Evolutionary conservation across 2,797 vertebrate species (phyloP).

Genomic region (Diplodus sargus): DNA sequence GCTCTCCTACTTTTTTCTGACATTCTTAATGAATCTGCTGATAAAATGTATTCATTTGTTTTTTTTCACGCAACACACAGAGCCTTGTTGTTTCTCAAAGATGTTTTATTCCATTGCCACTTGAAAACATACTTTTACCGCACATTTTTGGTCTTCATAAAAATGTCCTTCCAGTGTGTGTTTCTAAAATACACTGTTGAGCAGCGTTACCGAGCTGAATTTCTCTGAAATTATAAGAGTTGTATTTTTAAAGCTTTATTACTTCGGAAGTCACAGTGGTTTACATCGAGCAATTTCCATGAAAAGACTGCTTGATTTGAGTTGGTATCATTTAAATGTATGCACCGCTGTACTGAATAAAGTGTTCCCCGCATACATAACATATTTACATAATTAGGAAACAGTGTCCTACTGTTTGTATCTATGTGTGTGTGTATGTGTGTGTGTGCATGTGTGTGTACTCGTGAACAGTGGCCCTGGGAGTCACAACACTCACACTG

Average conservation of each 20-base stretch:
- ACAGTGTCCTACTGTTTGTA: neutral
- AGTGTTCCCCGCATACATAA: neutral
- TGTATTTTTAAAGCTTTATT: neutral
- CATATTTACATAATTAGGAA: neutral
- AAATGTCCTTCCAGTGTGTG: neutral
- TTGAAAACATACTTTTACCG: neutral
- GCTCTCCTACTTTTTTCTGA: neutral
- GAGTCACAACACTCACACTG: too few relatives aligned
- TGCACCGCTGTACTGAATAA: neutral
- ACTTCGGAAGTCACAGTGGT: neutral
- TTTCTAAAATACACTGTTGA: constrained; percentile 3
- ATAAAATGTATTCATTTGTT: neutral
- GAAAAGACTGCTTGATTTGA: neutral
- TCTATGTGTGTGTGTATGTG: too few relatives aligned
- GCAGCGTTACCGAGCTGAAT: neutral
- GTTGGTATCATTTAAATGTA: neutral
- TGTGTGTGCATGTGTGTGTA: too few relatives aligned
- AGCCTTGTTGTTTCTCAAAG: neutral
- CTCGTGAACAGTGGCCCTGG: too few relatives aligned
- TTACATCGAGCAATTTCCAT: neutral
- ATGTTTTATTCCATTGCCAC: neutral
- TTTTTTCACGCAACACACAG: neutral
- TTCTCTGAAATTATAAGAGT: neutral
- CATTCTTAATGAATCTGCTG: too few relatives aligned
- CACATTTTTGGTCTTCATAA: neutral